Conservation (phyloP, 35 echinoderm and acorn worm genomes). For the Ophioderma brevispina region DNA sequence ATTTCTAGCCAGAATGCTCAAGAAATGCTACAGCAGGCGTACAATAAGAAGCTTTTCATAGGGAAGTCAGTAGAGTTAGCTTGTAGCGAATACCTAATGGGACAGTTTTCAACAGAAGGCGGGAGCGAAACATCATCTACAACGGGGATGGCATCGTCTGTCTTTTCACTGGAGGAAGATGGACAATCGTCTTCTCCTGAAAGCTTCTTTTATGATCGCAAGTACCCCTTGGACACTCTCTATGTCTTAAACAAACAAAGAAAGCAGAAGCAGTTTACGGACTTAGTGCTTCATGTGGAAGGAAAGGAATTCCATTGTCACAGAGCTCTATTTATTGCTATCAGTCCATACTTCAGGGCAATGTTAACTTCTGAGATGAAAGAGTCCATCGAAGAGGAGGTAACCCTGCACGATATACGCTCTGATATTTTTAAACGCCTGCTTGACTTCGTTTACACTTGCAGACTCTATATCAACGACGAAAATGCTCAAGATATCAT, state of each 20-base stretch:
- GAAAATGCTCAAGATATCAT: conserved; percentile 89
- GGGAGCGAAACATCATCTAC: conserved; percentile 78
- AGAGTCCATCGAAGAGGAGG: conserved; percentile 60
- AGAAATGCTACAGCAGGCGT: conserved; percentile 63
- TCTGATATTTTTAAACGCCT: conserved; percentile 58
- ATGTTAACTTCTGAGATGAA: conserved; percentile 91
- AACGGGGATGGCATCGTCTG: conserved; percentile 59
- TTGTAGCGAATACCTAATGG: conserved; percentile 77
- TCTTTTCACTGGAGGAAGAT: conserved; percentile 60
- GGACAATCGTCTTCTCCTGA: conserved; percentile 31
- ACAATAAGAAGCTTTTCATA: conserved; percentile 49
- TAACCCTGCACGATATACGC: conserved; percentile 60
- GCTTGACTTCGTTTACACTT: conserved; percentile 92
- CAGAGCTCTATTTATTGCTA: conserved; percentile 72
- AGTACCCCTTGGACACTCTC: conserved; percentile 72
- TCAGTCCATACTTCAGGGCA: conserved; percentile 88
- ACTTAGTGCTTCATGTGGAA: conserved; percentile 76
- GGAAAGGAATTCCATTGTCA: conserved; percentile 74
- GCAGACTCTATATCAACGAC: conserved; percentile 67
- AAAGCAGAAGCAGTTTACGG: conserved; percentile 59
- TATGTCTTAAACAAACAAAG: conserved; percentile 77
- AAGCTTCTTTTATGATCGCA: conserved; percentile 74
- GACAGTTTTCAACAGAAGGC: conserved; percentile 68
- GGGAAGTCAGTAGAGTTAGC: conserved; percentile 82
- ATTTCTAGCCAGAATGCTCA: conserved; percentile 76